Base-by-base conservation (phyloP, 2,797 vertebrate genomes). In the Scolopax rusticola region DNA sequence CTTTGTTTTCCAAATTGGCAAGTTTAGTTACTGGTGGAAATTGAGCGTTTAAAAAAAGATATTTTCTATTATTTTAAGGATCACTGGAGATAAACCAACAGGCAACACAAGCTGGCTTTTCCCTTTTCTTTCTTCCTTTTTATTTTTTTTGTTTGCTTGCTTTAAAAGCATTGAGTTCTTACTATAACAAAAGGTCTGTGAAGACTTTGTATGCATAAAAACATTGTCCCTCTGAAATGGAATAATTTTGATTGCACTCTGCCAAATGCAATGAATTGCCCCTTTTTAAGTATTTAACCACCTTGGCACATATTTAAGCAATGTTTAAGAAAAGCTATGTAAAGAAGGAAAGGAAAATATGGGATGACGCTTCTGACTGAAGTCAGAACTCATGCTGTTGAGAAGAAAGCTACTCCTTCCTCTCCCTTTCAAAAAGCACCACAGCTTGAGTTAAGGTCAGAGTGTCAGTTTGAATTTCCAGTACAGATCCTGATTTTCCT, bases 381-480 rank as follows among this genome's bases (percentile, higher is more conserved):
- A 84, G 21, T 87, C 25, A n/a, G 80, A 81, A 84, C 24, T 87
- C 25, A n/a, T 32, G 30, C 59, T 57, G 27, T 65, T 68, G 64
- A 43, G 89, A 78, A 85, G 64, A 86, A 93, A 93, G 33, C 64
- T 90, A 20, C 48, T 95, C 15, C 56, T 94, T 90, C 50, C 30
- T 15, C 23, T 84, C 23, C 15, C 54, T 95, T 90, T 95, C 60
- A 70, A 41, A 91, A 96, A 82, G 17, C 33, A 77, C 30, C 60
- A 40, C 81, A 87, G 83, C 69, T 74, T 80, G 86, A 90, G 67
- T 63, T 90, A 83, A 96, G 93, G 91, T 89, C 91, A 93, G 60
- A 33, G 33, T 65, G 77, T 90, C 88, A 80, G 30, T 60, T 85
- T 94, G 90, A 90, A 95, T 96, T 97, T 96, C 50, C 48, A 94